phyloP scores from a whole-genome alignment of 2,888 invertebrate genomes.

The Cerceris rybyensis region DNA sequence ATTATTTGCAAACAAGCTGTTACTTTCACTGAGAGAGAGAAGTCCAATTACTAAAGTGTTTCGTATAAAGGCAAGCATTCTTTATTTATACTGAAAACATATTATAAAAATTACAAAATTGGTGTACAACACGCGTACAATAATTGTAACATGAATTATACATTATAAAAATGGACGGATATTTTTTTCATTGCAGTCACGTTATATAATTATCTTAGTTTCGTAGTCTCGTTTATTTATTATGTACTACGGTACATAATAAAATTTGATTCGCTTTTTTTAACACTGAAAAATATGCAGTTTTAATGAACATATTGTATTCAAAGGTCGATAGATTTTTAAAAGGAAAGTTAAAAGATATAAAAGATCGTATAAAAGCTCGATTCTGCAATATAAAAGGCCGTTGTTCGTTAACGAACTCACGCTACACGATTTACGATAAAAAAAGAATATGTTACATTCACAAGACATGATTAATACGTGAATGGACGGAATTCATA shows the following conservation, averaged over 20 bases:
- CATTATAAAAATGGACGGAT: conserved; percentile 53
- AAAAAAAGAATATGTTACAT: background rate
- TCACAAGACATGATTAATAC: conserved; percentile 13
- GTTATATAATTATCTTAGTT: background rate
- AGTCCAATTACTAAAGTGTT: background rate
- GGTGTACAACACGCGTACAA: conserved; percentile 14
- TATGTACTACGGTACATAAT: conserved; percentile 1
- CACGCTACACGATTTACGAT: background rate
- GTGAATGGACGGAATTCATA: conserved; percentile 62
- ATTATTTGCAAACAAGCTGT: too few species aligned
- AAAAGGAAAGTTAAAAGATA: too few species aligned
- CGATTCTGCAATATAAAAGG: too few species aligned
- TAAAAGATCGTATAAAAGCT: too few species aligned
- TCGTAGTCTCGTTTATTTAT: background rate
- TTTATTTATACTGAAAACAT: conserved; percentile 56
- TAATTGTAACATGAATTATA: conserved; percentile 13
- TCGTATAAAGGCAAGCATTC: conserved; percentile 36
- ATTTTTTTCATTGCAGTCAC: conserved; percentile 8
- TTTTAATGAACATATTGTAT: background rate
- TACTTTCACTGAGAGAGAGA: too few species aligned
- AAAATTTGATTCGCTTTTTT: background rate
- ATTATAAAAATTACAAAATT: conserved; percentile 65
- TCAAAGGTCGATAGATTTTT: too few species aligned
- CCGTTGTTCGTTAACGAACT: background rate
- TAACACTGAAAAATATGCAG: background rate